Base-by-base conservation (phyloP, 2,888 invertebrate genomes). In the Poecilus cupreus region DNA sequence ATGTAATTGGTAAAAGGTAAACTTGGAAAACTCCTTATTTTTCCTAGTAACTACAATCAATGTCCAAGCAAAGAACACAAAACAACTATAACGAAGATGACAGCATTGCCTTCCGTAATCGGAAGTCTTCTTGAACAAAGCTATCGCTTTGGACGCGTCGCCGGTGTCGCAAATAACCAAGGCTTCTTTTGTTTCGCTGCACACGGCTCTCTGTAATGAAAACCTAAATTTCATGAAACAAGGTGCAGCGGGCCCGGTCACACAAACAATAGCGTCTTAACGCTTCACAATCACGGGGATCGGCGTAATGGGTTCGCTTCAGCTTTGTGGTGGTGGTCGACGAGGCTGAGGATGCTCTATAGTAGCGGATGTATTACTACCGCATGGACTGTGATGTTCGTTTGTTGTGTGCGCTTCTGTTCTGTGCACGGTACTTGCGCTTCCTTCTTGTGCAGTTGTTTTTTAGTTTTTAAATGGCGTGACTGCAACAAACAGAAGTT, bases 1-100 rank as follows among this genome's bases (percentile, higher is more conserved):
- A n/a, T n/a, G n/a, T n/a, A n/a, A n/a, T n/a, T n/a, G n/a, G n/a
- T n/a, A n/a, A n/a, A n/a, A n/a, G n/a, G n/a, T n/a, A n/a, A n/a
- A n/a, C n/a, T n/a, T n/a, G n/a, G n/a, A n/a, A n/a, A n/a, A 86
- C 86, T 32, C 32, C 32, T 32, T 1, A 43, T 10, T 43, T 43
- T 3, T 43, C 5, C 43, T n/a, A 43, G 10, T 10, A 43, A 43
- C 11, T 43, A 43, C 43, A n/a, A 43, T n/a, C 43, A 43, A 10
- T 43, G 13, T 3, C 10, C 18, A 11, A 51, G 18, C 3, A 51
- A 51, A 51, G 18, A 18, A 51, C 18, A 51, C 16, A 51, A 51
- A 51, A 70, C 70, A 39, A 64, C 24, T 16, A 24, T 3, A 57
- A 57, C 64, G 24, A 64, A 39, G 70, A 39, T 51, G 51, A 51